phyloP scores from a whole-genome alignment of 2,888 invertebrate genomes.

The Cryptus armator region DNA sequence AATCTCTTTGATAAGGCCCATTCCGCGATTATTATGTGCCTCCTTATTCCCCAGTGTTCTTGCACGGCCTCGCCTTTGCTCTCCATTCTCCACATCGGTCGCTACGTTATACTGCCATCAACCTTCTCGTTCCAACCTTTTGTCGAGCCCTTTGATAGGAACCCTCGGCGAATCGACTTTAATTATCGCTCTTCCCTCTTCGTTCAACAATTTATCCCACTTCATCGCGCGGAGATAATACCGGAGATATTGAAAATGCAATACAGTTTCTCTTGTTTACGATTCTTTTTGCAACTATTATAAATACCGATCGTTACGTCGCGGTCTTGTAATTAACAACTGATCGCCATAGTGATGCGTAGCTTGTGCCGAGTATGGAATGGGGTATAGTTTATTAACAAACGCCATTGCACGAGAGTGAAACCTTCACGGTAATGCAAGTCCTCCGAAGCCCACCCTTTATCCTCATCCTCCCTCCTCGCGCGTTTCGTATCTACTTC shows the following conservation, averaged over 20 bases:
- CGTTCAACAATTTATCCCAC: not conserved
- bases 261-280: not conserved
- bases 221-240: not conserved
- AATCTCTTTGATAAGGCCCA: slow-evolving; percentile 79
- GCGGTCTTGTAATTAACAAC: not conserved
- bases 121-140: slow-evolving; percentile 47
- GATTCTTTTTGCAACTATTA: not conserved
- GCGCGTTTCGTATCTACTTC: slow-evolving; percentile 58
- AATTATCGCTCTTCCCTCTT: slow-evolving; percentile 60
- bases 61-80: slow-evolving; percentile 45
- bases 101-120: not conserved
- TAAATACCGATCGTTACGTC: not conserved
- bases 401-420: not conserved
- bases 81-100: slow-evolving; percentile 4
- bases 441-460: slow-evolving; percentile 3
- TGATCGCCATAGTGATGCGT: not conserved
- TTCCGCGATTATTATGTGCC: slow-evolving; percentile 76
- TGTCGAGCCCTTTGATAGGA: slow-evolving; percentile 59
- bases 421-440: not conserved
- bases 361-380: not conserved
- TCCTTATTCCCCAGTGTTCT: slow-evolving; percentile 58
- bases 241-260: not conserved
- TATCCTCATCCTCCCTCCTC: not conserved
- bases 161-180: slow-evolving; percentile 59
- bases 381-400: not conserved